Evolutionary conservation across 2,888 invertebrate species (phyloP).

Genomic region (Emmelina monodactyla): DNA sequence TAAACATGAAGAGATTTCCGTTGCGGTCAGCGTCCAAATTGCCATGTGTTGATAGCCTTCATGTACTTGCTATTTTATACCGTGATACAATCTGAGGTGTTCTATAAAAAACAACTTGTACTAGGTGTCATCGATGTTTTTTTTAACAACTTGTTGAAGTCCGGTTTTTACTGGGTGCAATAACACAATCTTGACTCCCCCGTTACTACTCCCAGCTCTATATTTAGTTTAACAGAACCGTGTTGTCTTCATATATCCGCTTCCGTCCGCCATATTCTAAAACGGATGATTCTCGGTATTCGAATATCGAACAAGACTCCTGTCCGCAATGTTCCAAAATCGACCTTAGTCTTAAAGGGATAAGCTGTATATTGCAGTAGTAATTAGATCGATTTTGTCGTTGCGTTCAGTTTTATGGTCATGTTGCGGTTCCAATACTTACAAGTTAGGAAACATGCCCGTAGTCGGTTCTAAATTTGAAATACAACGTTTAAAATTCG

Average conservation of each 20-base stretch:
- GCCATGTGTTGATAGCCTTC: constrained; percentile 15
- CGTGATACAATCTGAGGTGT: background rate
- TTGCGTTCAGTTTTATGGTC: too few species aligned
- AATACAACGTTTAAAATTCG: too few species aligned
- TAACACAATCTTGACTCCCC: constrained; percentile 5
- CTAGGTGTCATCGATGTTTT: background rate
- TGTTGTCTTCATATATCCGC: constrained; percentile 44
- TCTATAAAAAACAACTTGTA: background rate
- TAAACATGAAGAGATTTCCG: constrained; percentile 38
- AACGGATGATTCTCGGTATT: constrained; percentile 8
- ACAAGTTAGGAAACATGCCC: too few species aligned
- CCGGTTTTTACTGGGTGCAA: background rate
- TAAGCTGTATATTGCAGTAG: too few species aligned
- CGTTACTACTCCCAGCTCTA: constrained; percentile 27
- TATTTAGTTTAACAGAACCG: constrained; percentile 56
- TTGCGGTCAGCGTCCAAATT: constrained; percentile 26
- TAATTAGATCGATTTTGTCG: too few species aligned
- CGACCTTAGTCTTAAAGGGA: too few species aligned
- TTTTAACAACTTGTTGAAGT: too few species aligned
- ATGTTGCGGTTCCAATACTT: too few species aligned
- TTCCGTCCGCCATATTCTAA: constrained; percentile 34
- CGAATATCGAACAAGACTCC: background rate
- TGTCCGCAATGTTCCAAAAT: too few species aligned
- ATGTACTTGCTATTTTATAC: constrained; percentile 11
- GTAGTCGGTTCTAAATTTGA: too few species aligned